Evolutionary conservation across 2,113 vertebrate genomes (phyloP).

Genomic region (Bos taurus): ARS-UCD2.0 NC_037340.1:9047001-9047500

Average conservation of each 20-base stretch:
- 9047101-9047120: background rate
- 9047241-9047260: background rate
- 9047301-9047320: background rate
- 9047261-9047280: background rate
- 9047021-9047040: background rate
- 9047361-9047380: slow-evolving; percentile 49
- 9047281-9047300: slow-evolving; percentile 21
- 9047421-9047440: slow-evolving; percentile 71
- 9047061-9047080: background rate
- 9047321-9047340: slow-evolving; percentile 44
- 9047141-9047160: background rate
- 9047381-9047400: slow-evolving; percentile 40
- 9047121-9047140: background rate
- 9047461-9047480: slow-evolving; percentile 21
- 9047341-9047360: slow-evolving; percentile 47
- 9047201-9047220: background rate
- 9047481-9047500: slow-evolving; percentile 23
- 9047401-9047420: slow-evolving; percentile 54
- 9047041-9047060: background rate
- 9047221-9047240: background rate
- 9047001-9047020: no score
- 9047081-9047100: background rate
- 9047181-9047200: background rate
- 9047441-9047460: slow-evolving; percentile 64
- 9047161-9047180: background rate